Evolutionary conservation across 2,113 vertebrate species (phyloP), one percentile per base, ranked within the genome.

Genomic region (Leptobrachium leishanense): DNA sequence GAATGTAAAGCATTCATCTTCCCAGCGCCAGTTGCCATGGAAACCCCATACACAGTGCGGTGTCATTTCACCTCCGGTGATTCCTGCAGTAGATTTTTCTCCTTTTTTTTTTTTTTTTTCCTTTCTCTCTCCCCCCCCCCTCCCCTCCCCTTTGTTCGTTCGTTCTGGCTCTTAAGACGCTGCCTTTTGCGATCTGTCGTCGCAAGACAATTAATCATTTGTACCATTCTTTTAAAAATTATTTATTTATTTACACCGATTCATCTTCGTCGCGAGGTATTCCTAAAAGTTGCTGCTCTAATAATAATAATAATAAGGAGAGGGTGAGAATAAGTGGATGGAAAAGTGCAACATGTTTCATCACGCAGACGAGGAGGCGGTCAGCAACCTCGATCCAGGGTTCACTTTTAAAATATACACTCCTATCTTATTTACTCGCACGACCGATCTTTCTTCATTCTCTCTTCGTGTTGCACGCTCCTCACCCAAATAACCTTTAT

Each of bases 21-120:
- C 87, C 89, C 83, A 81, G 88, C 84, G 90, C 92, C 85, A 82
- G 94, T 95, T 94, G 90, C 94, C 92, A 93, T 95, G 93, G 93
- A 78, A 91, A 95, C 88, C 12, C 65, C 89, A 92, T 94, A 95
- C 89, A 94, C 94, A 92, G 91, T 89, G 87, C 91, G 84, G 87
- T 92, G 89, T 91, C 92, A 87, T 92, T 91, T 85, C 88, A 88
- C 91, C 89, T 93, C 90, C 85, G 88, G 89, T 89, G 89, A 85
- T 87, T 92, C 90, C 92, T 90, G 91, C 90, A 86, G 89, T 90
- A 89, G 86, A 91, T 91, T 90, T 92, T 89, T 83, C 89, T 87
- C 90, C 44, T 74, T 50, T 59, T 31, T 31, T 31, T 31, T 31
- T 31, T 31, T 31, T 31, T 31, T 31, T 31, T 31, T 31, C 20